phyloP scores from a whole-genome alignment of 2,797 vertebrate species.

The Pseudochaenichthys georgianus region DNA sequence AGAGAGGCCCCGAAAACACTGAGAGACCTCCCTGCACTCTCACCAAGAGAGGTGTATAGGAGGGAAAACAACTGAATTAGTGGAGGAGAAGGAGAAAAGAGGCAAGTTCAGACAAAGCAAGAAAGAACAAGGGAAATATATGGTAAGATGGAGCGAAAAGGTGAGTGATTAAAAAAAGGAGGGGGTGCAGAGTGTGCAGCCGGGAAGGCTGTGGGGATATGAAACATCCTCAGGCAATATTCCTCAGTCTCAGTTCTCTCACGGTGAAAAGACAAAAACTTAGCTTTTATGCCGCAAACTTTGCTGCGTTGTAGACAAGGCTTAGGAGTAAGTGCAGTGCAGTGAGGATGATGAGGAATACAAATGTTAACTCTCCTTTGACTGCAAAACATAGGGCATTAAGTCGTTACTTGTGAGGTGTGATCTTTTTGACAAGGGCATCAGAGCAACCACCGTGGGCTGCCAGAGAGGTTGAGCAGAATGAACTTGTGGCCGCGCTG shows the following conservation, averaged over 20 bases:
- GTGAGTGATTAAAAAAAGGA: conserved; percentile 73
- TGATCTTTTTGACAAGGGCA: conserved; percentile 56
- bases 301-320: conserved; percentile 67
- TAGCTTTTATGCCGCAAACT: conserved; percentile 77
- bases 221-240: conserved; percentile 81
- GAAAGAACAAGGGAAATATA: conserved; percentile 40
- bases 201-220: conserved; percentile 71
- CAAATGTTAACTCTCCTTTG: conserved; percentile 72
- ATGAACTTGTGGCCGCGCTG: conserved; percentile 35
- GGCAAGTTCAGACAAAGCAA: conserved; percentile 44
- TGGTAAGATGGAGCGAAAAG: conserved; percentile 57
- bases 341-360: conserved; percentile 70
- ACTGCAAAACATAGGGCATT: conserved; percentile 51
- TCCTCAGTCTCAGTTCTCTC: conserved; percentile 71
- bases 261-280: conserved; percentile 73
- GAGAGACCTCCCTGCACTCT: conserved; percentile 39
- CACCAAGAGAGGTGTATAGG: conserved; percentile 19
- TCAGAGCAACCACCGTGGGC: conserved; percentile 20
- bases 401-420: conserved; percentile 48
- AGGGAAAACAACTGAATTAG: conserved; percentile 3
- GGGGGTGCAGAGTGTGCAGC: conserved; percentile 52
- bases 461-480: conserved; percentile 15
- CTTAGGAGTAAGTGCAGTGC: conserved; percentile 55
- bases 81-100: conserved; percentile 33
- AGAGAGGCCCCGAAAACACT: conserved; percentile 43